These are phyloP conservation scores for Taenioides sp. DNA, from an alignment of 2,797 vertebrate genomes.

Conservation along the genomic window DNA sequence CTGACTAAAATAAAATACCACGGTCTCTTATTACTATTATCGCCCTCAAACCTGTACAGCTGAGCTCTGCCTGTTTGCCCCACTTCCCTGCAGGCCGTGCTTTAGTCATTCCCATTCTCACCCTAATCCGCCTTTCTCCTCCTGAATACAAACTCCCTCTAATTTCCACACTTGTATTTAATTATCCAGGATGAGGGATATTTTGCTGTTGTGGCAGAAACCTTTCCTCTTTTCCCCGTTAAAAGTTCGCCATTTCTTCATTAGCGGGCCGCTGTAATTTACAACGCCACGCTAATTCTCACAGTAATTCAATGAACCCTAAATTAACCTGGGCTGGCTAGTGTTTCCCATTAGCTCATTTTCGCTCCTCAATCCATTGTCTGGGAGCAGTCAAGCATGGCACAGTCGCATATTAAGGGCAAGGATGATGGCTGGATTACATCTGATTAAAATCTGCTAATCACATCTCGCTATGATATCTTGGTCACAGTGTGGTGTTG, in stretches of 20 bases:
- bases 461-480: slow-evolving; percentile 66
- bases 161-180: slow-evolving; percentile 59
- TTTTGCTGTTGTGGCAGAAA: slow-evolving; percentile 46
- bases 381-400: slow-evolving; percentile 53
- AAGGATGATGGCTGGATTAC: slow-evolving; percentile 66
- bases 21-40: neutral
- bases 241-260: slow-evolving; percentile 60
- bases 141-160: slow-evolving; percentile 47
- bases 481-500: slow-evolving; percentile 36
- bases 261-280: slow-evolving; percentile 65
- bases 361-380: slow-evolving; percentile 57
- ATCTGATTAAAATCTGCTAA: slow-evolving; percentile 73
- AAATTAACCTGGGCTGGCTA: slow-evolving; percentile 75
- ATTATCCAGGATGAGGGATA: slow-evolving; percentile 51
- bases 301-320: slow-evolving; percentile 75
- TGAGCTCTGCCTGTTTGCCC: slow-evolving; percentile 33
- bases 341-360: slow-evolving; percentile 68
- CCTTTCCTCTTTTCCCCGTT: slow-evolving; percentile 28
- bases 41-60: slow-evolving; percentile 18
- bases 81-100: slow-evolving; percentile 32
- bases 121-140: slow-evolving; percentile 38
- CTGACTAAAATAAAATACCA: neutral
- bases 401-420: slow-evolving; percentile 53
- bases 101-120: slow-evolving; percentile 54
- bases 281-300: slow-evolving; percentile 66